These are phyloP conservation scores for Halocaridina rubra DNA, from an alignment of 2,888 invertebrate genomes.

Conservation along the genomic window DNA sequence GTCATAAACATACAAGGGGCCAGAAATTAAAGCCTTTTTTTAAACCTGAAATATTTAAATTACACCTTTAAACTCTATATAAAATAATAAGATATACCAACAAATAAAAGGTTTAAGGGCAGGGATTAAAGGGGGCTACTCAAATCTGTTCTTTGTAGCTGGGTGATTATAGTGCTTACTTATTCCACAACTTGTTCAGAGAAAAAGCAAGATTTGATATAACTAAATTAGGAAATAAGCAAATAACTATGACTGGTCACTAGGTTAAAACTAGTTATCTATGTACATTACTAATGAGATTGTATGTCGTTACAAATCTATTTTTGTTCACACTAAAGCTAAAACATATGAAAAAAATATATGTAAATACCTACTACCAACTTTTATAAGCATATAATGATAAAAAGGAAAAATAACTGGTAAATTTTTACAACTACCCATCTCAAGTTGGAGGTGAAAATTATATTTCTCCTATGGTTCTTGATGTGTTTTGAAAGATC, in stretches of 20 bases:
- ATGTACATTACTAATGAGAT: constrained; percentile 48
- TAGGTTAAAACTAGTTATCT: not conserved
- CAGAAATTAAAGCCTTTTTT: constrained; percentile 53
- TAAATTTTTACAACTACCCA: too few relatives aligned
- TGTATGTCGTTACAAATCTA: not conserved
- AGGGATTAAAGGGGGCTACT: not conserved
- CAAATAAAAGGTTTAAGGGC: constrained; percentile 16
- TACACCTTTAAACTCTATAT: constrained; percentile 29
- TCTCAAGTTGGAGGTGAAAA: too few relatives aligned
- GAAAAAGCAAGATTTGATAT: not conserved
- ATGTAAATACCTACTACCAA: too few relatives aligned
- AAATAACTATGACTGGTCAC: too few relatives aligned
- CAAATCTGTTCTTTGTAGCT: not conserved
- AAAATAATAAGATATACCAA: constrained; percentile 28
- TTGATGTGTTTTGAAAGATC: too few relatives aligned
- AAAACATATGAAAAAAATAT: too few relatives aligned
- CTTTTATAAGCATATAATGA: too few relatives aligned
- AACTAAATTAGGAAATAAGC: too few relatives aligned
- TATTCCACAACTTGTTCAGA: not conserved
- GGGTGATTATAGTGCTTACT: not conserved
- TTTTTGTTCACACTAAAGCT: not conserved
- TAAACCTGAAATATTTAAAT: constrained; percentile 7
- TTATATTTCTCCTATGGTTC: too few relatives aligned
- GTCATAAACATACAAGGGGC: not conserved
- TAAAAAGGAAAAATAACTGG: too few relatives aligned